Conservation (phyloP, 1,140 invertebrate genomes). For the Argopecten irradians region DNA sequence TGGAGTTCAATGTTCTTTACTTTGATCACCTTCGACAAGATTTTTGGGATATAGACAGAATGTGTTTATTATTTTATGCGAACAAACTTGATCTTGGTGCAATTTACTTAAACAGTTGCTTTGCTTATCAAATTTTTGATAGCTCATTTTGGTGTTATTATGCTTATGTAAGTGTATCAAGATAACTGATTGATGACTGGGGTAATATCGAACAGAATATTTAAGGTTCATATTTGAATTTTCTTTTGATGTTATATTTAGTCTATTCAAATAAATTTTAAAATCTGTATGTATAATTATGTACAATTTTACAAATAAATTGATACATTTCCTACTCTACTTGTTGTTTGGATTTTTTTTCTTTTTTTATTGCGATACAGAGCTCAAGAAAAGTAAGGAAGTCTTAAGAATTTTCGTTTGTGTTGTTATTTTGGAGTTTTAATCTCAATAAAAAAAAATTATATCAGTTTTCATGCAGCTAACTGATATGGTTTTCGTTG, state of each 20-base stretch:
- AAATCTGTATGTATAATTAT: background rate
- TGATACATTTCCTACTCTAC: background rate
- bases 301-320: constrained; percentile 19
- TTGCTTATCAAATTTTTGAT: background rate
- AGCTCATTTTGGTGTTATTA: background rate
- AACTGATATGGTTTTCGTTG: no score
- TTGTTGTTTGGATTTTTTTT: background rate
- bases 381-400: no score
- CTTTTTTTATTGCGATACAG: no score
- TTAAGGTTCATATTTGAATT: background rate
- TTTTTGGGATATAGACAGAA: no score
- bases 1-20: no score
- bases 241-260: background rate
- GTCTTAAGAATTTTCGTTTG: no score
- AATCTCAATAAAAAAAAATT: no score
- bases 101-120: background rate
- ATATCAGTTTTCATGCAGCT: no score
- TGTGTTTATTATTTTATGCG: no score
- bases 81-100: background rate
- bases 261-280: background rate
- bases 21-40: no score
- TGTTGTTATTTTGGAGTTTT: no score
- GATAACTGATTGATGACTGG: background rate
- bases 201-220: background rate
- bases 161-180: background rate